These are phyloP conservation scores for Nemopilema nomurai DNA, from an alignment of 30 jellyfish, hydroid and myxozoan species.

Conservation along the genomic window DNA sequence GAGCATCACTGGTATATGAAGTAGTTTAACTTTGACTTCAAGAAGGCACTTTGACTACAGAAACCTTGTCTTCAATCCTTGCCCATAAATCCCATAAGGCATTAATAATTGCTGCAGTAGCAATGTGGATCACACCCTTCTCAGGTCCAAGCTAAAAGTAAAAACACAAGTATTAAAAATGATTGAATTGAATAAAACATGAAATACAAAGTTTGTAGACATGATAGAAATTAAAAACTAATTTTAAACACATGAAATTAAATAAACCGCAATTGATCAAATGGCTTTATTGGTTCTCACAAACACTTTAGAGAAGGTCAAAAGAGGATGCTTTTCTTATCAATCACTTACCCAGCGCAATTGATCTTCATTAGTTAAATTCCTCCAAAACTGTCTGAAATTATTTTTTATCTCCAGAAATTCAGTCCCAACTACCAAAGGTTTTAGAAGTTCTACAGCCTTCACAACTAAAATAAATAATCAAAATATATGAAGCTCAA, in stretches of 20 bases:
- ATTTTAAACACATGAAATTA: background rate
- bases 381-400: constrained; percentile 68
- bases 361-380: constrained; percentile 69
- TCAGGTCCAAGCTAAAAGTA: constrained; percentile 72
- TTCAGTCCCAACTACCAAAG: constrained; percentile 51
- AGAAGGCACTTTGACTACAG: too few species aligned
- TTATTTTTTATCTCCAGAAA: constrained; percentile 43
- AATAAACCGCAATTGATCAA: too few species aligned
- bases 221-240: background rate
- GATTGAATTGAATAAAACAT: background rate
- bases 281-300: too few species aligned
- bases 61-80: constrained; percentile 61
- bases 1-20: too few species aligned
- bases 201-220: background rate
- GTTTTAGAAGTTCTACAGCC: constrained; percentile 53
- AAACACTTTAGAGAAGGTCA: too few species aligned
- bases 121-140: constrained; percentile 80
- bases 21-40: too few species aligned
- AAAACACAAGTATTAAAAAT: background rate
- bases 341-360: constrained; percentile 74
- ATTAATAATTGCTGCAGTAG: constrained; percentile 77
- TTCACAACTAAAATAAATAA: constrained; percentile 33
- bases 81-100: constrained; percentile 91
- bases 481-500: background rate
- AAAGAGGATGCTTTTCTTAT: too few species aligned